Evolutionary conservation across 2,888 invertebrate species (phyloP).

Genomic region (Oligia strigilis): DNA sequence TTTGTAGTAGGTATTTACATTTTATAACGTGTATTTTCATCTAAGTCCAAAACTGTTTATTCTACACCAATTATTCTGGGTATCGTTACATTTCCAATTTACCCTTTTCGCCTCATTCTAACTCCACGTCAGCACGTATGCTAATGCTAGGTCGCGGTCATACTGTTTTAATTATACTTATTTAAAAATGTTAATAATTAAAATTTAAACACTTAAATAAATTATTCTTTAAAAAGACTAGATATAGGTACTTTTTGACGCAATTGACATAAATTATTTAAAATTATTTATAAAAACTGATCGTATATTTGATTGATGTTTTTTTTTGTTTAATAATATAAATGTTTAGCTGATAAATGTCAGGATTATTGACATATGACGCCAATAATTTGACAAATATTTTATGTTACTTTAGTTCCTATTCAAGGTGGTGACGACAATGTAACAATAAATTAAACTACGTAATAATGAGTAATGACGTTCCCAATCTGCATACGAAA

Average conservation of each 20-base stretch:
- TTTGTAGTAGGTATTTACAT: not conserved
- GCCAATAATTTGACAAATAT: not conserved
- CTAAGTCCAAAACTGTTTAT: not conserved
- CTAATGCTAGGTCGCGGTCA: constrained; percentile 24
- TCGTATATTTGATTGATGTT: constrained; percentile 1
- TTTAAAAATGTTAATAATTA: constrained; percentile 17
- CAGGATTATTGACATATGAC: constrained; percentile 6
- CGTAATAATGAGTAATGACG: too few species aligned
- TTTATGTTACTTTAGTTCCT: not conserved
- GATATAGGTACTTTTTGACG: constrained; percentile 27
- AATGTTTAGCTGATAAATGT: constrained; percentile 11
- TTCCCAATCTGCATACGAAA: not conserved
- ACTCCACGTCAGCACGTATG: not conserved
- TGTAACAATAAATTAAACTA: not conserved
- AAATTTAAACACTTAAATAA: constrained; percentile 32
- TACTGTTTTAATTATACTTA: not conserved
- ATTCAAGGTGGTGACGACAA: too few species aligned
- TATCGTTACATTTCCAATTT: not conserved
- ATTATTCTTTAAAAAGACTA: constrained; percentile 5
- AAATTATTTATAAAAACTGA: not conserved
- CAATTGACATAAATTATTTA: constrained; percentile 16
- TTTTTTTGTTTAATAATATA: constrained; percentile 9
- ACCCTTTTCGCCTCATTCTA: not conserved
- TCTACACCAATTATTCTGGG: not conserved
- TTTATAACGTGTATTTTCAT: not conserved